phyloP scores from a whole-genome alignment of 2,113 vertebrate species.

The Dicentrarchus labrax region DNA sequence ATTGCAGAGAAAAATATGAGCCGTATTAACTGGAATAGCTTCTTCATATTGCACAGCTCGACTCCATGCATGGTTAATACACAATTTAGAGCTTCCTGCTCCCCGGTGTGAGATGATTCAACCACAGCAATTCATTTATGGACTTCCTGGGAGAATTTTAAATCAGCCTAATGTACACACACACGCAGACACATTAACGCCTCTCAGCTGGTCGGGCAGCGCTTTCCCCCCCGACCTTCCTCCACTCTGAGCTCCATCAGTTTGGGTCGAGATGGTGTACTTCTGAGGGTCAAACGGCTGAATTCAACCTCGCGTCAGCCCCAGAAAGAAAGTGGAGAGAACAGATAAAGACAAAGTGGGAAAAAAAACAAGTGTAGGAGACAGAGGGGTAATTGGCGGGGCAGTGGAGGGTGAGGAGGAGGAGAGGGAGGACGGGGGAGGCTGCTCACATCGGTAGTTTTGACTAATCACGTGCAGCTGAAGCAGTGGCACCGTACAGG shows the following conservation, averaged over 20 bases:
- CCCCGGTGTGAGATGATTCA: background rate
- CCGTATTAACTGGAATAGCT: background rate
- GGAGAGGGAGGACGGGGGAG: background rate
- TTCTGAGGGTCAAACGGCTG: constrained; percentile 4
- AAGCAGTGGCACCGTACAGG: constrained; percentile 40
- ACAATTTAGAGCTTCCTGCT: constrained; percentile 34
- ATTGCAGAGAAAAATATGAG: background rate
- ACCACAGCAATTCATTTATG: constrained; percentile 11
- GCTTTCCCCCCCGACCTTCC: background rate
- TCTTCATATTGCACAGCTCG: constrained; percentile 6
- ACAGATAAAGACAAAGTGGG: background rate
- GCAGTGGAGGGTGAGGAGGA: background rate
- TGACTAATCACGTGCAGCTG: constrained; percentile 50
- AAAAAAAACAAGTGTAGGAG: background rate
- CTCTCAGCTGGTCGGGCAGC: background rate
- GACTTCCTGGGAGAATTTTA: constrained; percentile 22
- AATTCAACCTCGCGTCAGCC: background rate
- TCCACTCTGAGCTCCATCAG: background rate
- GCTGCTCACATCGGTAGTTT: constrained; percentile 18
- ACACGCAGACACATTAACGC: background rate
- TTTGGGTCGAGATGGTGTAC: background rate
- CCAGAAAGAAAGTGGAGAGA: background rate
- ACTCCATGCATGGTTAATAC: constrained; percentile 31
- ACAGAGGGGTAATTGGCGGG: constrained; percentile 33
- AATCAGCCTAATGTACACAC: constrained; percentile 13